Evolutionary conservation across 2,888 invertebrate species (phyloP).

Genomic region (Ptychoptera contaminata): DNA sequence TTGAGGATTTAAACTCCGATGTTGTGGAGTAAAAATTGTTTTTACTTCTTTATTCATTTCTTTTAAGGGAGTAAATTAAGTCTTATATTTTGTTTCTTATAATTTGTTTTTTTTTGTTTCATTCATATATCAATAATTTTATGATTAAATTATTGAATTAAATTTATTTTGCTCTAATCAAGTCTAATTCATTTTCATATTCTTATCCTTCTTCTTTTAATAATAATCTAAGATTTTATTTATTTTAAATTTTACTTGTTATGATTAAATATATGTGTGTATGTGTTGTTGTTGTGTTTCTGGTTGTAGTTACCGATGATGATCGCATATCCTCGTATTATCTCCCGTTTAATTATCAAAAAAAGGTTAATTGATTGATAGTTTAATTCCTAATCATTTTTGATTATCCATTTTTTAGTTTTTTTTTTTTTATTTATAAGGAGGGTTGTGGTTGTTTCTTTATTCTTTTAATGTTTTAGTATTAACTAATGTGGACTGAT

Average conservation of each 20-base stretch:
- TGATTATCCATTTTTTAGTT: no score
- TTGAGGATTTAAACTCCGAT: no score
- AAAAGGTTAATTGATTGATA: no score
- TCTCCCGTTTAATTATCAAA: no score
- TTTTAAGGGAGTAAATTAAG: conserved; percentile 1
- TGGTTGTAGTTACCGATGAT: not conserved
- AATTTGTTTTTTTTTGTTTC: conserved; percentile 4
- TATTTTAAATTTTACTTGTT: not conserved
- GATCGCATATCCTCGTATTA: not conserved
- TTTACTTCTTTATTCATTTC: no score
- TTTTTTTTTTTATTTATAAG: no score
- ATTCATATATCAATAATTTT: conserved; percentile 8
- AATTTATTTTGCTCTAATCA: conserved; percentile 1
- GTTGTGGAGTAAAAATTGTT: no score
- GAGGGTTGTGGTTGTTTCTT: not conserved
- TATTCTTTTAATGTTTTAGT: not conserved
- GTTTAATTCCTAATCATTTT: no score
- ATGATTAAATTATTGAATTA: conserved; percentile 11
- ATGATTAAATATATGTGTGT: no score
- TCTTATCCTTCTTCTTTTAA: not conserved
- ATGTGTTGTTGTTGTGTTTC: not conserved
- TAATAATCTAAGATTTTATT: not conserved
- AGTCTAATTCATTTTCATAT: conserved; percentile 5
- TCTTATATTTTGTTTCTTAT: conserved; percentile 8
- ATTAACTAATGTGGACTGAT: not conserved